Percentiles rank a stretch among this genome's conserved stretches.
Conservation (phyloP, 2,888 invertebrate genomes). For the Diachrysia chrysitis region DNA sequence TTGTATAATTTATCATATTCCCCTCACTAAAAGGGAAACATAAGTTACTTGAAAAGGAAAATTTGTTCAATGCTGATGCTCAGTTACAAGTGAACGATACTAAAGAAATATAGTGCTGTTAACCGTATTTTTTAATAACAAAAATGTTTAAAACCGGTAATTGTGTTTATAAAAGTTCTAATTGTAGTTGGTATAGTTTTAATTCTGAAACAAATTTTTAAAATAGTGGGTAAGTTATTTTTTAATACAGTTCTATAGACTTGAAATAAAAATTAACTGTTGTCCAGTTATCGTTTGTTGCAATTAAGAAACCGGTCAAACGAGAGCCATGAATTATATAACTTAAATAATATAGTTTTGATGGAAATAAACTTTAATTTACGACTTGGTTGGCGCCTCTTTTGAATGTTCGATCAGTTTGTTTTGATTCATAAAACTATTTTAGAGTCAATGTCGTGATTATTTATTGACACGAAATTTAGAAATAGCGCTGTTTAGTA, state of each 20-base stretch:
- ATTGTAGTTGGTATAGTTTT: slow-evolving; percentile 22
- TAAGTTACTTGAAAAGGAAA: slow-evolving; percentile 3
- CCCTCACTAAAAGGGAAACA: background rate
- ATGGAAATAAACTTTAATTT: slow-evolving; percentile 7
- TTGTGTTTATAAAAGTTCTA: slow-evolving; percentile 5
- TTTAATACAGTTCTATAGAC: background rate
- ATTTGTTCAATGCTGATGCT: background rate
- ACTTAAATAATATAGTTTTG: background rate
- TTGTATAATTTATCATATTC: slow-evolving; percentile 3
- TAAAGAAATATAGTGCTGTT: slow-evolving; percentile 3
- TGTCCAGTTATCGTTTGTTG: background rate
- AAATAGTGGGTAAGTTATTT: slow-evolving; percentile 31
- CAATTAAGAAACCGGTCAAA: slow-evolving; percentile 5
- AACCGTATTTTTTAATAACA: background rate
- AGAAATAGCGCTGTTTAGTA: background rate
- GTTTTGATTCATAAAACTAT: background rate
- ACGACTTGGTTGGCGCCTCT: slow-evolving; percentile 18
- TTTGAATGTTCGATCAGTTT: background rate
- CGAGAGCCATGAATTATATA: background rate
- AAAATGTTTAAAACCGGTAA: background rate
- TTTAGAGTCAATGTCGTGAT: background rate
- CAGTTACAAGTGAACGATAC: slow-evolving; percentile 3
- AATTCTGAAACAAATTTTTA: slow-evolving; percentile 3
- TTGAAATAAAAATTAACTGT: background rate
- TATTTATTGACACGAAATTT: background rate